Percentiles rank a stretch among this genome's conserved stretches.
These are phyloP conservation scores for Stratiomys singularior DNA, from an alignment of 2,888 invertebrate species.

Conservation along the genomic window DNA sequence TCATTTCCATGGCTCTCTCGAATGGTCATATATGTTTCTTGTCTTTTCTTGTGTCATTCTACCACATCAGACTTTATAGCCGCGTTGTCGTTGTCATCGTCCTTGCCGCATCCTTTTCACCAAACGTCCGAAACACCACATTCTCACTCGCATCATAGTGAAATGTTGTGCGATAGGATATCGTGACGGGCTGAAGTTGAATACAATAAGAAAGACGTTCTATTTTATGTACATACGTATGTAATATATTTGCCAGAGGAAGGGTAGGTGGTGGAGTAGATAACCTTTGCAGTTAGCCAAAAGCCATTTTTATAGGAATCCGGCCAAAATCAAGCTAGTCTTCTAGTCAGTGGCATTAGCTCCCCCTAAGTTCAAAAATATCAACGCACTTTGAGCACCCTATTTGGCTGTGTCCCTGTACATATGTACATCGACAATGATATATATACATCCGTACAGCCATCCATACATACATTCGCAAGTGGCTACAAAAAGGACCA, in stretches of 20 bases:
- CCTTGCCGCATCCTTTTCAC: neutral
- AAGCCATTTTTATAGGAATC: slow-evolving; percentile 30
- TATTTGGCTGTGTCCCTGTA: neutral
- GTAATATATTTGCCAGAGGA: neutral
- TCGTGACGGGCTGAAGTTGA: neutral
- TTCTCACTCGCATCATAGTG: slow-evolving; percentile 1
- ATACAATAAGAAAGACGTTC: slow-evolving; percentile 1
- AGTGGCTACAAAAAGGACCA: slow-evolving; percentile 34
- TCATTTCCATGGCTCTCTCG: slow-evolving; percentile 2
- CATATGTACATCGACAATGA: no score
- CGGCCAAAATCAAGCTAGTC: slow-evolving; percentile 4
- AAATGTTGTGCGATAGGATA: slow-evolving; percentile 4
- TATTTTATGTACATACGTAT: slow-evolving; percentile 24
- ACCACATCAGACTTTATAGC: slow-evolving; percentile 30
- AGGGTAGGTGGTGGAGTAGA: neutral
- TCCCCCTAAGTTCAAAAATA: neutral
- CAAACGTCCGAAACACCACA: slow-evolving; percentile 5
- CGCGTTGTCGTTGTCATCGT: neutral
- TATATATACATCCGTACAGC: neutral
- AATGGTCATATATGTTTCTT: slow-evolving; percentile 21
- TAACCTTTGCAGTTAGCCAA: slow-evolving; percentile 15
- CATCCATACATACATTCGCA: neutral
- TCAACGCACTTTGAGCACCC: neutral
- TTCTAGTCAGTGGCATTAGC: neutral
- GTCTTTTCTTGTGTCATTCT: slow-evolving; percentile 1